Percentiles rank a stretch among this genome's conserved stretches.
Evolutionary conservation across 2,888 invertebrate genomes (phyloP).

Genomic region (Chirona hameri): DNA sequence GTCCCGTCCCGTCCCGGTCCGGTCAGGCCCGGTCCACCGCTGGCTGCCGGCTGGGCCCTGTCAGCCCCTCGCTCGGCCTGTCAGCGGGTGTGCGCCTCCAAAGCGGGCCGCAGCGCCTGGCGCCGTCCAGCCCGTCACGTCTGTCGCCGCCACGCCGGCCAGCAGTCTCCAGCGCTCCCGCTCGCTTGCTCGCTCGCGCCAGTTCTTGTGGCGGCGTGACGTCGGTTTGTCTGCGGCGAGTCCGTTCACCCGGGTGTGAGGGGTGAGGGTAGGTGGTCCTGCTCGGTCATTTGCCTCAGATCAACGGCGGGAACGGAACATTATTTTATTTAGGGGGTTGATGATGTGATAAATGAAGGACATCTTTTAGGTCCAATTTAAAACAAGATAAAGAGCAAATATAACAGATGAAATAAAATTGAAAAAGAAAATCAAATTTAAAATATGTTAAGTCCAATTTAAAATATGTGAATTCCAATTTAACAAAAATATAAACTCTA

Average conservation of each 20-base stretch:
- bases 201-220: neutral
- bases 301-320: too few species aligned
- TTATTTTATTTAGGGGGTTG: too few species aligned
- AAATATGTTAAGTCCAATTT: too few species aligned
- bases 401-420: too few species aligned
- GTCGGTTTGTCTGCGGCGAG: neutral
- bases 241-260: neutral
- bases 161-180: neutral
- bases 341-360: too few species aligned
- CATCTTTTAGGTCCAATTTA: too few species aligned
- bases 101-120: neutral
- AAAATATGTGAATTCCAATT: too few species aligned
- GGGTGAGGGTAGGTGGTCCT: too few species aligned
- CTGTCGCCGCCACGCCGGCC: neutral
- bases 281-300: too few species aligned
- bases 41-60: neutral
- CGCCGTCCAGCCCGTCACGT: neutral
- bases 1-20: neutral
- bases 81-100: neutral
- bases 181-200: neutral
- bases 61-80: neutral
- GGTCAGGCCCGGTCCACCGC: neutral
- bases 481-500: too few species aligned
- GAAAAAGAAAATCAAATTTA: too few species aligned
- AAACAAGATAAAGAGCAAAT: too few species aligned